Conservation (phyloP, 2,797 vertebrate species). For the Pitangus sulphuratus region DNA sequence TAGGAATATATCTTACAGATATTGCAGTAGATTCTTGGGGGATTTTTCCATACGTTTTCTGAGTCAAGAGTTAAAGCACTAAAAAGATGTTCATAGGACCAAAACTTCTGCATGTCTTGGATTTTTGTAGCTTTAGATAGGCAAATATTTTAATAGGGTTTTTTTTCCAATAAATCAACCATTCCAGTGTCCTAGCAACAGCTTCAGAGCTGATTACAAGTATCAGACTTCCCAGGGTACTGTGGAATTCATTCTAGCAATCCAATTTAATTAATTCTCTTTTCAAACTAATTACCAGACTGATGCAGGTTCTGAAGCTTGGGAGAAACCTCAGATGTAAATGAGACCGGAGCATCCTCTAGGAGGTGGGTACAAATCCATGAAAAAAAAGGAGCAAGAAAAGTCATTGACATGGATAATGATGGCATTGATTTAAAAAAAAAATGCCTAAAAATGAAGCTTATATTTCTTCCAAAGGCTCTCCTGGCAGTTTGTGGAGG, state of each 20-base stretch:
- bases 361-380: background rate
- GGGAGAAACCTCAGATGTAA: background rate
- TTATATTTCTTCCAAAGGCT: background rate
- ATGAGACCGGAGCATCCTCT: background rate
- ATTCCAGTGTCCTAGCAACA: conserved; percentile 63
- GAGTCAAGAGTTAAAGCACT: background rate
- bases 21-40: background rate
- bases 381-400: background rate
- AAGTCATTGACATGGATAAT: background rate
- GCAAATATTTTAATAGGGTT: conserved; percentile 28
- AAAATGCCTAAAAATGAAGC: background rate
- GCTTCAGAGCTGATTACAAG: conserved; percentile 48
- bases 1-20: background rate
- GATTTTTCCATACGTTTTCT: background rate
- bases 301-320: background rate
- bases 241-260: conserved; percentile 46
- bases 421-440: background rate
- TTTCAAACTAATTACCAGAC: background rate
- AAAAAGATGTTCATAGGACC: conserved; percentile 21
- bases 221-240: conserved; percentile 39
- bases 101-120: conserved; percentile 35
- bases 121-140: conserved; percentile 27
- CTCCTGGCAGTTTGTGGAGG: background rate
- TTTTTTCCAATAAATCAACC: conserved; percentile 38
- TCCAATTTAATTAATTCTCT: conserved; percentile 12